These are phyloP conservation scores for Campopleginae sp. DNA, from an alignment of 2,888 invertebrate species.

Conservation along the genomic window DNA sequence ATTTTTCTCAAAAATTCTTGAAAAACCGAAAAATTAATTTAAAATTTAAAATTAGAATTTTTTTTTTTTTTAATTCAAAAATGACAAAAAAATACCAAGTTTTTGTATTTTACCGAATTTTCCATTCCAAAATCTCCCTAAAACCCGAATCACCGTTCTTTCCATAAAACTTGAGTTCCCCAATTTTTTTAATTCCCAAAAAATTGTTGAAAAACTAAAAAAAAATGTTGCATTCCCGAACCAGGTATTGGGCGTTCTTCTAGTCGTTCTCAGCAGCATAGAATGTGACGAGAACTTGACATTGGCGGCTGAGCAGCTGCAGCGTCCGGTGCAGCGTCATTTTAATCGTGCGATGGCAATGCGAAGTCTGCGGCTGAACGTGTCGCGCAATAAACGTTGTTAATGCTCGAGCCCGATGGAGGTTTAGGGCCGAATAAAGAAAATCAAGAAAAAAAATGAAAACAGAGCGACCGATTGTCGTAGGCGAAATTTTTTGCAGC, in stretches of 20 bases:
- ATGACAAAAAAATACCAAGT: too few relatives aligned
- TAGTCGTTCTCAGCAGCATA: constrained; percentile 91
- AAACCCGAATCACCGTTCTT: too few relatives aligned
- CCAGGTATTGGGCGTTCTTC: constrained; percentile 92
- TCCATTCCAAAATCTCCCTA: too few relatives aligned
- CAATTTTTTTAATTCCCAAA: not conserved
- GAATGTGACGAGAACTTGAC: constrained; percentile 81
- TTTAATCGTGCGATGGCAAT: constrained; percentile 96
- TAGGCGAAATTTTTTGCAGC: constrained; percentile 68
- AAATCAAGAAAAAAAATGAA: not conserved
- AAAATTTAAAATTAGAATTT: too few relatives aligned
- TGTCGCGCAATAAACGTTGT: constrained; percentile 82
- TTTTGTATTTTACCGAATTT: too few relatives aligned
- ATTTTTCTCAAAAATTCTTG: too few relatives aligned
- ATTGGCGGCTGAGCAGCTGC: constrained; percentile 80
- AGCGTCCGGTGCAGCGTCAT: constrained; percentile 88
- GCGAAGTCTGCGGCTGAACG: constrained; percentile 88
- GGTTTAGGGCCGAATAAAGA: not conserved
- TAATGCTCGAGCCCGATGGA: constrained; percentile 70
- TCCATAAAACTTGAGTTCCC: too few relatives aligned
- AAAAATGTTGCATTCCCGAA: not conserved
- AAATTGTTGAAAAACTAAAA: not conserved
- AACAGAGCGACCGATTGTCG: constrained; percentile 66
- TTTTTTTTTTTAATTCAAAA: too few relatives aligned
- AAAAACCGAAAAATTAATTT: too few relatives aligned